Conservation (phyloP, 2,888 invertebrate genomes). For the Agrilus cyanescens region DNA sequence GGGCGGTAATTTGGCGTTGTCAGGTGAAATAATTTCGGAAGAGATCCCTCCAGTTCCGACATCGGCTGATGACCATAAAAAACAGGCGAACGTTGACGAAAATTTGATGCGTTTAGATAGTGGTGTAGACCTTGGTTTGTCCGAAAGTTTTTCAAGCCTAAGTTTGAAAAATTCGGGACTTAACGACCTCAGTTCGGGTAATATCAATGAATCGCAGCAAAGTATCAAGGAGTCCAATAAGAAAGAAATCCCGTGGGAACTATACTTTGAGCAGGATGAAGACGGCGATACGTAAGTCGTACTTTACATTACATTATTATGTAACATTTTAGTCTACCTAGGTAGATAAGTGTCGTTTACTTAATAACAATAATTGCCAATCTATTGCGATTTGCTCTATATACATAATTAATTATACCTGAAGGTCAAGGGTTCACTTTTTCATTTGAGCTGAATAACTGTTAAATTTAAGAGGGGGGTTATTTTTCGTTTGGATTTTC, state of each 20-base stretch:
- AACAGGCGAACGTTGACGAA: conserved; percentile 9
- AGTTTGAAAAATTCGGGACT: conserved; percentile 36
- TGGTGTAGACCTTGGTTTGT: conserved; percentile 47
- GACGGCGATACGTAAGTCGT: conserved; percentile 80
- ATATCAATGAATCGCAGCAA: conserved; percentile 13
- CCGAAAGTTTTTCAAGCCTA: conserved; percentile 50
- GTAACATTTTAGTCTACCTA: neutral
- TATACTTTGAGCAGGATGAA: conserved; percentile 65
- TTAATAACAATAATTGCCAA: conserved; percentile 11
- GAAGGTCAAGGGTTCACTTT: too few relatives aligned
- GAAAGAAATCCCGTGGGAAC: conserved; percentile 43
- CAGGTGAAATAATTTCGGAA: conserved; percentile 27
- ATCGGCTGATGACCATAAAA: conserved; percentile 8
- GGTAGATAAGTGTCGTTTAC: conserved; percentile 1
- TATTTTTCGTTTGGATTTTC: too few relatives aligned
- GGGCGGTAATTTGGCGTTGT: conserved; percentile 26
- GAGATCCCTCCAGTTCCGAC: conserved; percentile 11
- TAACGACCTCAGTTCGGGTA: conserved; percentile 28
- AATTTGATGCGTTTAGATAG: conserved; percentile 49
- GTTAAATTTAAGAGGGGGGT: too few relatives aligned
- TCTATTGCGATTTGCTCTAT: too few relatives aligned
- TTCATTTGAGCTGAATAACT: too few relatives aligned
- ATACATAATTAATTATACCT: too few relatives aligned
- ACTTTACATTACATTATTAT: conserved; percentile 12
- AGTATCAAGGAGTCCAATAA: conserved; percentile 4